Percentiles rank a stretch among this genome's conserved stretches.
Conservation (phyloP, 2,113 vertebrate genomes). For the Leptodactylus fuscus region DNA sequence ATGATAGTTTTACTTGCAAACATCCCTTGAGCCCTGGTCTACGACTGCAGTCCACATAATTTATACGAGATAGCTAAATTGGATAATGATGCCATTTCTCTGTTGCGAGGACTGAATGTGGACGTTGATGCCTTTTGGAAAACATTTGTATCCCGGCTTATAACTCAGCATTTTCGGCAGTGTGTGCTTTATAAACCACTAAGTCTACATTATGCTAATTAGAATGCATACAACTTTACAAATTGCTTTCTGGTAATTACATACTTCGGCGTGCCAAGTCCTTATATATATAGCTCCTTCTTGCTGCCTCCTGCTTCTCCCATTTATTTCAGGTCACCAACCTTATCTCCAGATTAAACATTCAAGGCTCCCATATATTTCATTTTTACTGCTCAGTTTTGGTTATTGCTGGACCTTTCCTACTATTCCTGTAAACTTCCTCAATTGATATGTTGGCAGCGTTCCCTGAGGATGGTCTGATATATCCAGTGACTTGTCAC, state of each 20-base stretch:
- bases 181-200: slow-evolving; percentile 24
- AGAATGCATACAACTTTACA: slow-evolving; percentile 44
- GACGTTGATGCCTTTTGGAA: not conserved
- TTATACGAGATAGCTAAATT: not conserved
- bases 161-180: not conserved
- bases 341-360: slow-evolving; percentile 11
- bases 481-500: not conserved
- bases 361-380: slow-evolving; percentile 17
- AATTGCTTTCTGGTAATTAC: slow-evolving; percentile 46
- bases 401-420: not conserved
- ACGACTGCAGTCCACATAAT: slow-evolving; percentile 3
- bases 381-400: slow-evolving; percentile 17
- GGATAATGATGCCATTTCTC: slow-evolving; percentile 23
- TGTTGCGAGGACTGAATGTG: not conserved
- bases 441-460: slow-evolving; percentile 31
- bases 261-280: not conserved
- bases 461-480: not conserved
- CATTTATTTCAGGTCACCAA: slow-evolving; percentile 15
- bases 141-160: not conserved
- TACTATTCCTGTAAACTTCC: slow-evolving; percentile 26
- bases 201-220: slow-evolving; percentile 44
- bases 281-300: slow-evolving; percentile 27
- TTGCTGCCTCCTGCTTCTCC: not conserved
- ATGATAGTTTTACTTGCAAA: not conserved
- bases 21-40: not conserved